These are phyloP conservation scores for Microctenopoma steveboyesi DNA, from an alignment of 2,797 vertebrate genomes.

Conservation along the genomic window DNA sequence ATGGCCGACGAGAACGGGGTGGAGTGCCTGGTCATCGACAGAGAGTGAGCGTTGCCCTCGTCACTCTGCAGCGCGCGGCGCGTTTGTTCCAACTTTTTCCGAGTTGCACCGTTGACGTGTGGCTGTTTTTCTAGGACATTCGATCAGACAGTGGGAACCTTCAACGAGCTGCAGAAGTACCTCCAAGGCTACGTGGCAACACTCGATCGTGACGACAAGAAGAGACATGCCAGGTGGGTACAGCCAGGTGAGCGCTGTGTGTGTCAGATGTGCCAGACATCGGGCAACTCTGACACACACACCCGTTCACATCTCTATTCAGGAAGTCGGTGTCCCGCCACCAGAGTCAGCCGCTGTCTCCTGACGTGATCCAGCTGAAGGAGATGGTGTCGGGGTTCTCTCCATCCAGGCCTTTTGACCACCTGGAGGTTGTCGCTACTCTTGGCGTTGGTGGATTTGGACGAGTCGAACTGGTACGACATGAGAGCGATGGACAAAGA, in stretches of 20 bases:
- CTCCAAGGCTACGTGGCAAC: constrained; percentile 93
- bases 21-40: constrained; percentile 92
- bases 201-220: constrained; percentile 89
- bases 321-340: constrained; percentile 85
- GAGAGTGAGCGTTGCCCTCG: constrained; percentile 87
- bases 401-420: constrained; percentile 87
- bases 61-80: neutral
- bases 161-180: constrained; percentile 92
- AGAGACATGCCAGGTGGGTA: constrained; percentile 83
- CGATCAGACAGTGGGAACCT: constrained; percentile 93
- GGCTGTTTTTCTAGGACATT: constrained; percentile 85
- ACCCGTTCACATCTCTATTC: constrained; percentile 3
- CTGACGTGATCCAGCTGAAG: constrained; percentile 88
- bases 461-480: constrained; percentile 93
- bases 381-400: constrained; percentile 86
- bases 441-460: constrained; percentile 95
- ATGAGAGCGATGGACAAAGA: neutral
- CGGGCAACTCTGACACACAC: neutral
- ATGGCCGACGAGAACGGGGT: constrained; percentile 92
- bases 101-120: neutral
- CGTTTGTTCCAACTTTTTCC: constrained; percentile 23
- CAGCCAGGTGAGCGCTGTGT: too few species aligned
- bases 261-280: too few species aligned
- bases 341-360: constrained; percentile 84
- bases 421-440: constrained; percentile 90